Evolutionary conservation across 1,140 invertebrate species (phyloP), one percentile per base, ranked within the genome.

Genomic region (Manduca sexta): DNA sequence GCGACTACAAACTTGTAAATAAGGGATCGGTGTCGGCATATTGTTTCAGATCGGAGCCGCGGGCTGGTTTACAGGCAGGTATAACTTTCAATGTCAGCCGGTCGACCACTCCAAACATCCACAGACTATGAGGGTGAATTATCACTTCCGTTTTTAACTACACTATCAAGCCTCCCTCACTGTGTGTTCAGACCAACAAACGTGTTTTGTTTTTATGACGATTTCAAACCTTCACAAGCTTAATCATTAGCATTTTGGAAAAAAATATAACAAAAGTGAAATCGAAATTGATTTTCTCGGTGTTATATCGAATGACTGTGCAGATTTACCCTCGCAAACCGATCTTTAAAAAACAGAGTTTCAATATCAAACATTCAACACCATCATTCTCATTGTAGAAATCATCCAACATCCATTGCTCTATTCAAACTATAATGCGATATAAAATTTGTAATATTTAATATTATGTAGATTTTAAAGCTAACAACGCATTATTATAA

Each of bases 61-160:
- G 69, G 94, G 93, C 86, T 95, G 94, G 93, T 90, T 94, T 88
- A 91, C 96, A 89, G 92, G 93, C 76, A 91, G 93, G 80, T 98
- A 98, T 91, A 97, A 91, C 88, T 93, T 94, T 89, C 92, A 91
- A 82, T 99, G 97, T 91, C 95, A 98, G 89, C 95, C 95, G 60
- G 95, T 98, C 84, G 94, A 96, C 89, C 96, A 97, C 90, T 93
- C 92, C 69, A 91, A 94, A 87, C 91, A 93, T 88, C 93, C 94
- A 78, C 91, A 92, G 90, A 94, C 95, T 83, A 88, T 96, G 87
- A 92, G 94, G 92, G 96, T 98, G 79, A 79, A 73, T 79, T 72
- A 80, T 64, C 62, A 60, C 53, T 70, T 66, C 45, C 55, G 49
- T 63, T 68, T 61, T 56, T 66, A 63, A 55, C 52, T 31, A 12